phyloP scores from a whole-genome alignment of 2,888 invertebrate species.

The Agrilus cyanescens region DNA sequence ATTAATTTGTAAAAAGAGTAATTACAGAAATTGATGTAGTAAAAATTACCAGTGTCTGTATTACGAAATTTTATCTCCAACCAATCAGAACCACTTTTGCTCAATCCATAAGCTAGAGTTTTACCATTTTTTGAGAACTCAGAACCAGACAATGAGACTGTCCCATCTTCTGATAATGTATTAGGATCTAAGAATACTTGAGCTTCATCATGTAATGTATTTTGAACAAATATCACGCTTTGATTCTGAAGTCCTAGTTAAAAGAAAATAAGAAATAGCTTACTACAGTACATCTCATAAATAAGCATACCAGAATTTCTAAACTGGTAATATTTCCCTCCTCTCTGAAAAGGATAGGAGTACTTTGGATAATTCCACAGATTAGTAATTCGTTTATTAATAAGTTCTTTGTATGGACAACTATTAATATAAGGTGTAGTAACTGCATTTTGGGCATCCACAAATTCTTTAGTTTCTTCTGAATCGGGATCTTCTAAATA shows the following conservation, averaged over 20 bases:
- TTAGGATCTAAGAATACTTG: slow-evolving; percentile 93
- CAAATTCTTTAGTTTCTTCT: slow-evolving; percentile 79
- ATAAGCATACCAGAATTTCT: slow-evolving; percentile 56
- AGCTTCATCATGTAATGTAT: slow-evolving; percentile 58
- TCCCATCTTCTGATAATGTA: slow-evolving; percentile 80
- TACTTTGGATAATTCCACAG: slow-evolving; percentile 97
- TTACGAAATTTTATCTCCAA: slow-evolving; percentile 74
- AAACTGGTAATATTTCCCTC: slow-evolving; percentile 79
- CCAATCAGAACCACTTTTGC: slow-evolving; percentile 95
- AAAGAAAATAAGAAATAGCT: not conserved
- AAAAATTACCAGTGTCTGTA: slow-evolving; percentile 50
- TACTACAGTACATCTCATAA: not conserved
- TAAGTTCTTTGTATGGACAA: slow-evolving; percentile 58
- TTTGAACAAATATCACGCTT: slow-evolving; percentile 86
- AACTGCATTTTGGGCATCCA: slow-evolving; percentile 80
- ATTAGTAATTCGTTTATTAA: slow-evolving; percentile 71
- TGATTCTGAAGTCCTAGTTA: slow-evolving; percentile 84
- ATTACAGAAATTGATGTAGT: slow-evolving; percentile 6
- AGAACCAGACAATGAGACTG: slow-evolving; percentile 62
- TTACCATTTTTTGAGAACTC: slow-evolving; percentile 83
- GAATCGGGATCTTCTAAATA: slow-evolving; percentile 96
- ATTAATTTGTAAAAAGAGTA: not conserved
- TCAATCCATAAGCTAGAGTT: slow-evolving; percentile 83
- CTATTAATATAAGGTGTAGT: slow-evolving; percentile 74
- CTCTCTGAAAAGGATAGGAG: slow-evolving; percentile 73